Evolutionary conservation across 2,888 invertebrate genomes (phyloP), one percentile per base, ranked within the genome.

Genomic region (Sepioteuthis lessoniana): DNA sequence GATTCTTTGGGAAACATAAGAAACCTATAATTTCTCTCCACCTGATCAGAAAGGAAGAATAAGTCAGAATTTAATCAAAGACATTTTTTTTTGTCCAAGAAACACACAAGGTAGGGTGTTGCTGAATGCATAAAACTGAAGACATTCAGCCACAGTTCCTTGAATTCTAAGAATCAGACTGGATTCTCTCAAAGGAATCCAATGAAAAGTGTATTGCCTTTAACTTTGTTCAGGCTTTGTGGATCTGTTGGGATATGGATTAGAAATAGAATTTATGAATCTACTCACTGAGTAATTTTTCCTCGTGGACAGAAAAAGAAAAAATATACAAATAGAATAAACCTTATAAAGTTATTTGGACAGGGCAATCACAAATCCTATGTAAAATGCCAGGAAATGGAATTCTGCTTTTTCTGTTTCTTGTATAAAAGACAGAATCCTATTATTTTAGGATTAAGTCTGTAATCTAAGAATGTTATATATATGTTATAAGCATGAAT

Each of bases 161-260:
- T 76, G 16, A 76, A 19, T 76, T 76, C n/a, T 35, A 76, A 76
- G 35, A 76, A 76, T 76, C n/a, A 0, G 19, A 76, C n/a, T 76
- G n/a, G 35, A 35, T 76, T 76, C 35, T 0, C n/a, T 76, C n/a
- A 76, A 76, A 76, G n/a, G n/a, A 76, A n/a, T 76, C 76, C 76
- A 35, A 35, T 76, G 76, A 35, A n/a, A 76, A 76, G n/a, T 35
- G 76, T 19, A 76, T 35, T 76, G n/a, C 35, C 16, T 76, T 76
- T 76, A 35, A 76, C 76, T 76, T 55, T 5, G 21, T 21, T 25
- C 55, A 55, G 25, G 7, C 55, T n/a, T 35, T 25, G n/a, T 76
- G 76, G n/a, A n/a, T 76, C 76, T 76, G n/a, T n/a, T 76, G 76
- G 76, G n/a, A 76, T n/a, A 76, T 76, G 76, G n/a, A 76, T 76